A percentile compares a stretch with the other conserved stretches of the same genome.
Evolutionary conservation across 2,888 invertebrate genomes (phyloP).

Genomic region (Trichacis sp.): DNA sequence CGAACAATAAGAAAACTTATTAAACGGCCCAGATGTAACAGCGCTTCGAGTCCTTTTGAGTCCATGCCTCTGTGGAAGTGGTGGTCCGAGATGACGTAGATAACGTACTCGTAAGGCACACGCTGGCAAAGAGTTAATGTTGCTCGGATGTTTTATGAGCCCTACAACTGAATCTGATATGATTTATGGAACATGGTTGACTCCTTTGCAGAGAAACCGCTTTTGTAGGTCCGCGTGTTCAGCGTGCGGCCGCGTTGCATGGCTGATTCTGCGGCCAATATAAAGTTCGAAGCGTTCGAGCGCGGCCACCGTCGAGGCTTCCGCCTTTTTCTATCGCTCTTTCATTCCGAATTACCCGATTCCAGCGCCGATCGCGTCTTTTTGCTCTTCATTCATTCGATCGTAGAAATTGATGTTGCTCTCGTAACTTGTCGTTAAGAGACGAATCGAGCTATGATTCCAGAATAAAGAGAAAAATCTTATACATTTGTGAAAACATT

Average conservation of each 20-base stretch:
- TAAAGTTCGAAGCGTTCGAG: constrained; percentile 28
- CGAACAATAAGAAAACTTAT: no score
- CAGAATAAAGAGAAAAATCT: no score
- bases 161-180: constrained; percentile 56
- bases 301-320: constrained; percentile 38
- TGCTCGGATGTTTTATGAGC: constrained; percentile 46
- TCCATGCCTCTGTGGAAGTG: not conserved
- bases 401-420: no score
- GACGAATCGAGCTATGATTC: no score
- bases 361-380: no score
- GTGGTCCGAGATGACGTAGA: constrained; percentile 7
- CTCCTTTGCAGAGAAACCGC: constrained; percentile 33
- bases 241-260: constrained; percentile 44
- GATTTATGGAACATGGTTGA: constrained; percentile 50
- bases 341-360: no score
- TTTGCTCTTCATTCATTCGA: no score
- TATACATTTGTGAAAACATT: no score
- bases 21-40: not conserved
- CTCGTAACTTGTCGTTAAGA: no score
- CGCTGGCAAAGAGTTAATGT: constrained; percentile 40
- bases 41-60: not conserved
- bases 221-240: constrained; percentile 39
- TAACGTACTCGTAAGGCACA: constrained; percentile 22
- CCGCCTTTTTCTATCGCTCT: constrained; percentile 32
- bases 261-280: constrained; percentile 44